Base-by-base conservation (phyloP, 2,113 vertebrate species). In the Eidolon helvum region DNA sequence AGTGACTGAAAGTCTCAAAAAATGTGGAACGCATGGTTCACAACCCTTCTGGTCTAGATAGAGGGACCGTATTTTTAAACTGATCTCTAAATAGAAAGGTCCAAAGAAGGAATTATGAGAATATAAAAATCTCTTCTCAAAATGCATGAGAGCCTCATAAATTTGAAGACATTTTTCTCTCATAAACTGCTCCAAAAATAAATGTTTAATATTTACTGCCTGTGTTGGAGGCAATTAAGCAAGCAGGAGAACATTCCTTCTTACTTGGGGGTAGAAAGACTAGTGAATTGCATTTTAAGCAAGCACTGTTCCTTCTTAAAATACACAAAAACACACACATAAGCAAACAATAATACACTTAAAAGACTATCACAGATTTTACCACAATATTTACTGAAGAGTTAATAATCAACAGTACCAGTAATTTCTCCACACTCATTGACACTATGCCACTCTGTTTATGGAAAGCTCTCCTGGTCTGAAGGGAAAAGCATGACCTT, bases 31-130 rank as follows among this genome's bases (percentile, higher is more conserved):
- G 68, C 55, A 53, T 28, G 69, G 97, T 95, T 96, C 96, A 95
- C 71, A 92, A 78, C 96, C 88, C 57, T 92, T 91, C 86, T 91
- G 84, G 72, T 91, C 82, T 86, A 94, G 93, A 94, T 72, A 61
- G 84, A 92, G 40, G 38, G 69, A 63, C 12, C 84, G 43, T 89
- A 97, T 97, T 97, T 97, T 98, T 97, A 97, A 98, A 90, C 93
- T 1, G 30, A 94, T 89, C 86, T 74, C 33, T 96, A 97, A 98
- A 94, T 97, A 97, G 96, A 97, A 97, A 95, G 85, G 87, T 24
- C 91, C 93, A 97, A 98, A 98, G 85, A 96, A 95, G 96, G 88
- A 97, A 93, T 79, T 97, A 88, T 61, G 94, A 95, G 68, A 94
- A 91, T 92, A 91, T 89, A 86, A 93, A 95, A 95, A 88, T 95